Conservation (phyloP, 2,888 invertebrate species). For the Melipona beecheii region DNA sequence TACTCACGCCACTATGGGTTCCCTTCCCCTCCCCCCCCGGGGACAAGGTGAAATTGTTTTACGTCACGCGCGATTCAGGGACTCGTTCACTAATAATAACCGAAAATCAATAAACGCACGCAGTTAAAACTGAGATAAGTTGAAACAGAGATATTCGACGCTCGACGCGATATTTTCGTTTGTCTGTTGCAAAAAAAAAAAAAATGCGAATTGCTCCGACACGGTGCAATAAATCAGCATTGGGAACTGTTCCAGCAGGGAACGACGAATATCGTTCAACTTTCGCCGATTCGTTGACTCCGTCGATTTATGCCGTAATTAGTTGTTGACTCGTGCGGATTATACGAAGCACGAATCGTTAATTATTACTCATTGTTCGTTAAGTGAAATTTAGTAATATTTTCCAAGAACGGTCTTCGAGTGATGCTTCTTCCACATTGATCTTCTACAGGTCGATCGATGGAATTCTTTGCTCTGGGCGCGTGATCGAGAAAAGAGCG, state of each 20-base stretch:
- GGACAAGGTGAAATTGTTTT: neutral
- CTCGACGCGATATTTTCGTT: neutral
- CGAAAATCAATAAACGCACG: slow-evolving; percentile 9
- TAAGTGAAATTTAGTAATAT: neutral
- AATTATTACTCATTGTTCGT: too few relatives aligned
- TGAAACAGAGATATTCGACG: neutral
- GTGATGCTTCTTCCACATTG: neutral
- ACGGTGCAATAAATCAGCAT: neutral
- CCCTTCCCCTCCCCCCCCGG: neutral
- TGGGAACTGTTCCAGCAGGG: too few relatives aligned
- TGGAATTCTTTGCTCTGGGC: neutral
- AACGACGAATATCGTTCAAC: neutral
- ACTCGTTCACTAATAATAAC: slow-evolving; percentile 2
- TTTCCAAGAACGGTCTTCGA: neutral
- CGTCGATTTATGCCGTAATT: too few relatives aligned
- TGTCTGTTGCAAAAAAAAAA: neutral
- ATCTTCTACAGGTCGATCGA: neutral
- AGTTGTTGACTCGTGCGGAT: neutral
- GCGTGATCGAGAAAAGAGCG: neutral
- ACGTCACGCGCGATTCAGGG: neutral
- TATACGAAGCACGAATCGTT: neutral
- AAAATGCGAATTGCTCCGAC: neutral
- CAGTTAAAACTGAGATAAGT: neutral
- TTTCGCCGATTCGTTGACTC: neutral
- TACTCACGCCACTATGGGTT: neutral